These are phyloP conservation scores for Hemibagrus guttatus DNA, from an alignment of 2,797 vertebrate genomes.

Conservation along the genomic window DNA sequence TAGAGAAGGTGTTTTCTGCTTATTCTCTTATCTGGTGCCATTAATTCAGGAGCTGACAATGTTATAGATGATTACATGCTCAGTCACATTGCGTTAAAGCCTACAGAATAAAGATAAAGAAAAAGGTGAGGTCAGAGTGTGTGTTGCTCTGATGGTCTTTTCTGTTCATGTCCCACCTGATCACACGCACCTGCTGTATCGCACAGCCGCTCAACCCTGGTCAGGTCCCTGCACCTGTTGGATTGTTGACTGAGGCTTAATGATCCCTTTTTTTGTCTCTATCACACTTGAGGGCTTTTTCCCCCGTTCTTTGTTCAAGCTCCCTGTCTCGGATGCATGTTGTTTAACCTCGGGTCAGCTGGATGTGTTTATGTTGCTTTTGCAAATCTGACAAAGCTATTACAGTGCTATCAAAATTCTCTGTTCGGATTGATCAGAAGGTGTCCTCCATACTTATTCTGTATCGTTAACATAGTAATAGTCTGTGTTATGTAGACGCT, in stretches of 20 bases:
- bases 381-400: not conserved
- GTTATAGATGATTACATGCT: not conserved
- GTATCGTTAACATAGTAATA: not conserved
- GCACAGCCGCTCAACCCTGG: no score
- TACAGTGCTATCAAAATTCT: not conserved
- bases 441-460: not conserved
- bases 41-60: not conserved
- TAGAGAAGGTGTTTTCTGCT: not conserved
- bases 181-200: not conserved
- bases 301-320: not conserved
- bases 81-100: not conserved
- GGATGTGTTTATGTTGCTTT: not conserved
- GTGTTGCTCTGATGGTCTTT: not conserved
- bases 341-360: not conserved
- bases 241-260: constrained; percentile 13
- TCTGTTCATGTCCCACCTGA: not conserved
- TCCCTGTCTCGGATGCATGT: not conserved
- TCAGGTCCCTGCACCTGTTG: not conserved
- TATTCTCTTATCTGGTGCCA: not conserved
- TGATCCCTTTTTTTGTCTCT: not conserved
- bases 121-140: not conserved
- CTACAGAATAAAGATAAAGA: not conserved
- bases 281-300: not conserved
- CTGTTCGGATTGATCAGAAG: not conserved
- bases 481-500: not conserved